These are phyloP conservation scores for Parus major DNA, from an alignment of 2,113 vertebrate species.

Conservation along the genomic window DNA sequence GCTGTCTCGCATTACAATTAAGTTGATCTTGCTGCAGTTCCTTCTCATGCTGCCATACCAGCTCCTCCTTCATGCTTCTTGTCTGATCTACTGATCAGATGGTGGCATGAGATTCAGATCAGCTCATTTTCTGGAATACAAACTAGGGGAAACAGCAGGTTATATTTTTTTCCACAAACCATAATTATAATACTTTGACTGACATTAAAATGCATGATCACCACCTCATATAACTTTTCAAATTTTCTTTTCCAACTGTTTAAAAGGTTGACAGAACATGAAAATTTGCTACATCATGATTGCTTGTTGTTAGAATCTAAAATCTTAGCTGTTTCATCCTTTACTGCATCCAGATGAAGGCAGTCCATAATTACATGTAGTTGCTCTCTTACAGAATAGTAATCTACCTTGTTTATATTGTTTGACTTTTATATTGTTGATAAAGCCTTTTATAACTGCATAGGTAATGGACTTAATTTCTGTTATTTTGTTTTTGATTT, in stretches of 20 bases:
- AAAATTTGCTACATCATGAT: neutral
- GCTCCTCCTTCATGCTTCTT: conserved; percentile 29
- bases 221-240: neutral
- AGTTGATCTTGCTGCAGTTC: conserved; percentile 21
- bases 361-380: neutral
- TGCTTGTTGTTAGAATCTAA: neutral
- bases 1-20: conserved; percentile 54
- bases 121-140: neutral
- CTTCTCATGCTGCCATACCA: neutral
- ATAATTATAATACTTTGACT: neutral
- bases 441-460: neutral
- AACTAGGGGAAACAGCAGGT: neutral
- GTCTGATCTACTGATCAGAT: conserved; percentile 33
- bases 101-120: neutral
- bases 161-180: neutral
- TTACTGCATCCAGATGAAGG: neutral
- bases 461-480: neutral
- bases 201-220: neutral
- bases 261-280: neutral
- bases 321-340: neutral
- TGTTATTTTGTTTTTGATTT: neutral
- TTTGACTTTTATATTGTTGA: neutral
- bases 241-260: neutral
- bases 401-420: neutral
- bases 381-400: neutral